These are phyloP conservation scores for Passer domesticus DNA, from an alignment of 2,113 vertebrate genomes.

Conservation along the genomic window DNA sequence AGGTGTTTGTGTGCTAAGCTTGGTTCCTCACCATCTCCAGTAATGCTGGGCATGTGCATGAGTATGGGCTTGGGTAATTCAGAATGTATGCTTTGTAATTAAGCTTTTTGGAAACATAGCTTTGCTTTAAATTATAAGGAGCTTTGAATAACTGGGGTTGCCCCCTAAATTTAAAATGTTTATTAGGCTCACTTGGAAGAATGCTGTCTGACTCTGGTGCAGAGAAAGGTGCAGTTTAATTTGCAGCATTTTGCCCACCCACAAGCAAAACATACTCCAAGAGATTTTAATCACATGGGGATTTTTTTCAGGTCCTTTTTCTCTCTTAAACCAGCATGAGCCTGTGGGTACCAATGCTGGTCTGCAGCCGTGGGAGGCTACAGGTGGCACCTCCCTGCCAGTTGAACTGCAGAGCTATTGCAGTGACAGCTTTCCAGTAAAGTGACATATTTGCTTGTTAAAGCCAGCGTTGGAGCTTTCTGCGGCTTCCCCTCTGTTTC, in stretches of 20 bases:
- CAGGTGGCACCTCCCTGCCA: conserved; percentile 28
- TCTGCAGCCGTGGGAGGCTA: conserved; percentile 29
- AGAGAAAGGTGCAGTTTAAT: not conserved
- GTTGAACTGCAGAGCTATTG: conserved; percentile 13
- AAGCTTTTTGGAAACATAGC: not conserved
- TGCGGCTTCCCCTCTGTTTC: conserved; percentile 15
- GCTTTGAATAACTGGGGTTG: not conserved
- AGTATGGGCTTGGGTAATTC: not conserved
- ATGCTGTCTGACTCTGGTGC: not conserved
- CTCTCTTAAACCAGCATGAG: not conserved
- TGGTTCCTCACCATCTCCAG: not conserved
- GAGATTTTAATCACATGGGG: not conserved
- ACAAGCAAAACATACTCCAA: fast-evolving
- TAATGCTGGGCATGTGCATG: not conserved
- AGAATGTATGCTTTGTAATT: not conserved
- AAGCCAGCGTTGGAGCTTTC: not conserved
- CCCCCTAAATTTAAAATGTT: not conserved
- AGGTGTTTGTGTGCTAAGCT: not conserved
- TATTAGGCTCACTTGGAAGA: not conserved
- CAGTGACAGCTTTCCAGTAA: conserved; percentile 36
- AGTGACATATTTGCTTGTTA: conserved; percentile 22
- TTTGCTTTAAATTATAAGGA: not conserved
- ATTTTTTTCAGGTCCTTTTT: not conserved
- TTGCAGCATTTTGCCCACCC: not conserved
- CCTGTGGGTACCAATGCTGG: not conserved